phyloP scores from a whole-genome alignment of 2,888 invertebrate genomes.

The Dolichopus griseipennis region DNA sequence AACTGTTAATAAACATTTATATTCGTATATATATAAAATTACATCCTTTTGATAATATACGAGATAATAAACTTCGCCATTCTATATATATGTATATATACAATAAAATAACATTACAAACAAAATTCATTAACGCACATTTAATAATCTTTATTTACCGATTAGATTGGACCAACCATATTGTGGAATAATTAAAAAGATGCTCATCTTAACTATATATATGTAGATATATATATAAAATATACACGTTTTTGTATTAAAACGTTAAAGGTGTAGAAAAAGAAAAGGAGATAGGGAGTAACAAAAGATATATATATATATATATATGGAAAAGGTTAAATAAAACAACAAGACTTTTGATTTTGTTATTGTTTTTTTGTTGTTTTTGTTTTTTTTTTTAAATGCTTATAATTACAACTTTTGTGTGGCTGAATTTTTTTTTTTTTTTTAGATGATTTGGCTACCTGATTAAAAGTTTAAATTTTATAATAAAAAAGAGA shows the following conservation, averaged over 20 bases:
- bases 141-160: not conserved
- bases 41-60: no score
- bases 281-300: no score
- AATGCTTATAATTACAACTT: not conserved
- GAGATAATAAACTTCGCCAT: no score
- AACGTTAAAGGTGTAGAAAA: no score
- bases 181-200: not conserved
- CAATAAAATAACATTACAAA: no score
- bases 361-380: no score
- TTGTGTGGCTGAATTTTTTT: not conserved
- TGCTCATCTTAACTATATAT: not conserved
- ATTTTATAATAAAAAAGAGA: no score
- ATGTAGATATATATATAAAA: not conserved
- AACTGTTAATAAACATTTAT: no score
- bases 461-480: not conserved
- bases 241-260: not conserved
- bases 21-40: no score
- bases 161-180: not conserved
- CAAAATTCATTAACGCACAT: not conserved
- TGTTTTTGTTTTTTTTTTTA: not conserved
- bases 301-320: not conserved
- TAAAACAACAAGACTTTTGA: not conserved
- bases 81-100: no score
- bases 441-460: not conserved
- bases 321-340: no score